Percentiles rank a stretch among this genome's conserved stretches.
Conservation (phyloP, 2,797 vertebrate species). For the Threskiornis aethiopicus region DNA sequence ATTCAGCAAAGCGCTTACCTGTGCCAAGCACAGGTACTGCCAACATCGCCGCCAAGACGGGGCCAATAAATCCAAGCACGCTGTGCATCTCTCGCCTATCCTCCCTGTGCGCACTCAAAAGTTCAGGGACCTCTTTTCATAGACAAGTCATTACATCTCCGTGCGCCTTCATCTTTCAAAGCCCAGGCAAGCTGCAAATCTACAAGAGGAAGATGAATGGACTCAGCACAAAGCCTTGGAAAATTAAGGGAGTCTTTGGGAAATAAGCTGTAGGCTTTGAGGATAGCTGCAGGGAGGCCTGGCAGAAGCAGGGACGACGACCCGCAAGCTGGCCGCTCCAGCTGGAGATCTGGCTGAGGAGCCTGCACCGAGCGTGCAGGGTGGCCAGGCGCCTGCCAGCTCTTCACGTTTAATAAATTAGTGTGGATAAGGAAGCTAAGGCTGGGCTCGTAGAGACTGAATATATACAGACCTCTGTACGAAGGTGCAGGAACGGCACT, state of each 20-base stretch:
- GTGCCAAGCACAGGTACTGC: slow-evolving; percentile 22
- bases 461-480: neutral
- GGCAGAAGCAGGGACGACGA: neutral
- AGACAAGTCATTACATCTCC: neutral
- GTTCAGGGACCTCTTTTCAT: neutral
- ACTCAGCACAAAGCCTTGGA: neutral
- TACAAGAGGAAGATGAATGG: neutral
- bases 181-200: neutral
- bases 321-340: neutral
- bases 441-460: neutral
- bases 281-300: neutral
- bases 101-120: neutral
- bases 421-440: neutral
- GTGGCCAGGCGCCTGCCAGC: neutral
- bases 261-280: neutral
- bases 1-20: neutral
- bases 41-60: accelerated
- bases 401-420: neutral
- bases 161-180: neutral
- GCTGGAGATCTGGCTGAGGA: neutral
- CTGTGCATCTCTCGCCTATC: neutral
- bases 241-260: neutral
- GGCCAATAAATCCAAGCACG: neutral
- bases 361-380: accelerated
- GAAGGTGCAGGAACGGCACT: neutral